These are phyloP conservation scores for Dastarcus helophoroides DNA, from an alignment of 2,888 invertebrate genomes.

Conservation along the genomic window DNA sequence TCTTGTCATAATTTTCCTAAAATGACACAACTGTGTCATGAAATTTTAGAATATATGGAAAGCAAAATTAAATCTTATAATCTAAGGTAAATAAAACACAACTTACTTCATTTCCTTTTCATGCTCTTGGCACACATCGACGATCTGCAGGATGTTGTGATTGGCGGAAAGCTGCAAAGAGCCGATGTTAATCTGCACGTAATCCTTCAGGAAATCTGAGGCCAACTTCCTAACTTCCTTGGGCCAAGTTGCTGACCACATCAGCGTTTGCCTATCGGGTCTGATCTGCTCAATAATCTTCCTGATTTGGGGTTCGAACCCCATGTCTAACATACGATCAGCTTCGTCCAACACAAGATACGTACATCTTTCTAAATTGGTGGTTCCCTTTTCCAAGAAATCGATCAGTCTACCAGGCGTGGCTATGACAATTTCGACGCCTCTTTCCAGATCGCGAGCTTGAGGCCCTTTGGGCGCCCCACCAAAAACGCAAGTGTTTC, in stretches of 20 bases:
- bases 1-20: too few relatives aligned
- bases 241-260: conserved; percentile 99
- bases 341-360: conserved; percentile 86
- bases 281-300: conserved; percentile 85
- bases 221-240: conserved; percentile 85
- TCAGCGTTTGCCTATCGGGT: conserved; percentile 85
- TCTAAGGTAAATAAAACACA: conserved; percentile 6
- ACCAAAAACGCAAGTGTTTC: conserved; percentile 80
- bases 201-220: conserved; percentile 80
- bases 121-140: conserved; percentile 71
- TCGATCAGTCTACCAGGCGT: conserved; percentile 78
- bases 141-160: conserved; percentile 85
- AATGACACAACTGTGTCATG: too few relatives aligned
- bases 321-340: conserved; percentile 94
- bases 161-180: conserved; percentile 76
- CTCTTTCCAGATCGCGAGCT: conserved; percentile 55
- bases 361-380: conserved; percentile 62
- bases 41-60: too few relatives aligned
- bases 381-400: conserved; percentile 59
- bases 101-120: conserved; percentile 53
- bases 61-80: too few relatives aligned
- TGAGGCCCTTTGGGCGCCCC: conserved; percentile 81
- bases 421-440: conserved; percentile 75
- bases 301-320: conserved; percentile 88
- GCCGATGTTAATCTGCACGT: conserved; percentile 84